Evolutionary conservation across 2,797 vertebrate species (phyloP), one percentile per base, ranked within the genome.

Genomic region (Alosa sapidissima): DNA sequence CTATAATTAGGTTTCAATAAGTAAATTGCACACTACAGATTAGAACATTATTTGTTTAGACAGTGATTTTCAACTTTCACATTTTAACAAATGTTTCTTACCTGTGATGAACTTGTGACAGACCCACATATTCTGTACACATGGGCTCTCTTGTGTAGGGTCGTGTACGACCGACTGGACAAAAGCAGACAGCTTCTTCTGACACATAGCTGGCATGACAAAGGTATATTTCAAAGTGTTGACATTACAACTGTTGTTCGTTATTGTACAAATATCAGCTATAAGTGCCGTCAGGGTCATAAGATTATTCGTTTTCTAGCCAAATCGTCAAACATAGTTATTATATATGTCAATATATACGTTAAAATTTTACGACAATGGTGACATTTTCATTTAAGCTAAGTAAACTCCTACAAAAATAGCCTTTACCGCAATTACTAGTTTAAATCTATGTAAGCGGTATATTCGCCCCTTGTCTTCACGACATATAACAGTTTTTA

Each of bases 121-220:
- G 90, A 47, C 13, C 90, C 92, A 88, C 89, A 88, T 89, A 92
- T 90, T 88, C 95, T 93, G 91, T 89, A 93, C 8, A 89, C 89
- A 72, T 89, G 84, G 9, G 90, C 89, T 89, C 91, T 92, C 90
- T 90, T 92, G 52, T 93, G 86, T 0, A 92, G 86, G 0, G 93
- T 93, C 52, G 91, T 49, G 21, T 92, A 93, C 24, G 88, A 91
- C n/a, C 94, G 93, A n/a, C 95, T 87, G 81, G 94, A 91, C 0
- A 95, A 81, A 5, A 96, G 90, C 81, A 94, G 92, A 1, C 91
- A 83, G 28, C 92, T 89, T 90, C 93, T 92, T 90, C 91, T 93
- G 65, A 92, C 16, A 92, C 93, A 95, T 3, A 93, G 85, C 96
- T 96, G 83, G 82, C 52, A 60, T 47, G 72, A 49, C n/a, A 84